phyloP scores from a whole-genome alignment of 2,797 vertebrate genomes.

The Pitangus sulphuratus region DNA sequence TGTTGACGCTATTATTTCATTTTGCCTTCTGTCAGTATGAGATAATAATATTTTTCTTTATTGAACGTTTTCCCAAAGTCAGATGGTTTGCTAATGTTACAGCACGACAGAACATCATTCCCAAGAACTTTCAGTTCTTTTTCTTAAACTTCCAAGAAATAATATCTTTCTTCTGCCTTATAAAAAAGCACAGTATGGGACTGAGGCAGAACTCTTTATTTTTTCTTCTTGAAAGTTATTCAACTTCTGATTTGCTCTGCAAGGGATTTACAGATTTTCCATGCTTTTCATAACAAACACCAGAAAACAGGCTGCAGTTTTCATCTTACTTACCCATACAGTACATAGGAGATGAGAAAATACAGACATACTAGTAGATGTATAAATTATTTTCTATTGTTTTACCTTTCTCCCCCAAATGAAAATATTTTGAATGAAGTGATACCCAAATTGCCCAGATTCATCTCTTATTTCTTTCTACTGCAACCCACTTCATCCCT shows the following conservation, averaged over 20 bases:
- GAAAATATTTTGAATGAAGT: neutral
- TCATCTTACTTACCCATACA: neutral
- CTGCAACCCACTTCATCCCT: neutral
- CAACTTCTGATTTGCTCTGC: neutral
- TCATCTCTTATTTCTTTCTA: neutral
- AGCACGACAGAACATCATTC: neutral
- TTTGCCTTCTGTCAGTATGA: neutral
- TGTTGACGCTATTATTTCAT: conserved; percentile 57
- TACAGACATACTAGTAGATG: neutral
- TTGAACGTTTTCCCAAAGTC: conserved; percentile 41
- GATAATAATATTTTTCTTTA: conserved; percentile 23
- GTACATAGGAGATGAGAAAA: neutral
- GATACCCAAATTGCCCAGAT: neutral
- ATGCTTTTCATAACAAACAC: neutral
- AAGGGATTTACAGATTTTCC: neutral
- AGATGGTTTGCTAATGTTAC: neutral
- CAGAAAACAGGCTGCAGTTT: neutral
- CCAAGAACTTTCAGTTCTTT: neutral
- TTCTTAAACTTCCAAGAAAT: neutral
- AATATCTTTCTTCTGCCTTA: neutral
- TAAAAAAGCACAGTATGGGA: neutral
- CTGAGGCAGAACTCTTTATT: neutral
- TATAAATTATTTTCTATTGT: neutral
- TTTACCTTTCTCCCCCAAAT: neutral
- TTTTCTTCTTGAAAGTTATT: neutral